Evolutionary conservation across 2,113 vertebrate species (phyloP).

Genomic region (Cisticola juncidis): DNA sequence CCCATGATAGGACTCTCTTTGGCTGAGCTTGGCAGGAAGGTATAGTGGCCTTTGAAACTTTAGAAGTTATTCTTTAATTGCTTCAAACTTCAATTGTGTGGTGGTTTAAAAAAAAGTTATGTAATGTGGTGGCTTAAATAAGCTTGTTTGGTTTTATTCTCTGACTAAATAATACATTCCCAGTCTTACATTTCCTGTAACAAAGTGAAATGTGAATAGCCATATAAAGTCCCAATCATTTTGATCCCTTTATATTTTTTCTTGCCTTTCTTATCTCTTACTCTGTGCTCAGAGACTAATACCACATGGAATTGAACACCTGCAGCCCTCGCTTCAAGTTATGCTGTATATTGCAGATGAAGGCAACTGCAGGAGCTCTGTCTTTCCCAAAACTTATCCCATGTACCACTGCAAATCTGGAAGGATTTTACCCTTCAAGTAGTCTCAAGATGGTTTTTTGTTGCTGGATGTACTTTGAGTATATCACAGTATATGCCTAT

Average conservation of each 20-base stretch:
- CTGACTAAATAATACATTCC: neutral
- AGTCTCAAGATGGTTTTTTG: constrained; percentile 15
- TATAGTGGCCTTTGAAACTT: neutral
- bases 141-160: neutral
- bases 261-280: neutral
- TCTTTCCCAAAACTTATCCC: neutral
- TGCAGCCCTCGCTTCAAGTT: neutral
- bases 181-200: neutral
- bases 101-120: neutral
- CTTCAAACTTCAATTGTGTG: neutral
- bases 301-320: constrained; percentile 21
- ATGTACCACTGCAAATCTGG: neutral
- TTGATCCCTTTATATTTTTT: constrained; percentile 11
- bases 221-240: neutral
- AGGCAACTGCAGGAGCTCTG: neutral
- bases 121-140: neutral
- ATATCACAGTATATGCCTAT: neutral
- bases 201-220: constrained; percentile 7
- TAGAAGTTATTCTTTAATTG: neutral
- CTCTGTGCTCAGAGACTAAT: neutral
- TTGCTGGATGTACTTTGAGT: neutral
- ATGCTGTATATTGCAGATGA: neutral
- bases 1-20: neutral
- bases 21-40: neutral
- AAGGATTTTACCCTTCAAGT: neutral